Base-by-base conservation (phyloP, 35 echinoderm and acorn worm species). In the Eucidaris tribuloides region DNA sequence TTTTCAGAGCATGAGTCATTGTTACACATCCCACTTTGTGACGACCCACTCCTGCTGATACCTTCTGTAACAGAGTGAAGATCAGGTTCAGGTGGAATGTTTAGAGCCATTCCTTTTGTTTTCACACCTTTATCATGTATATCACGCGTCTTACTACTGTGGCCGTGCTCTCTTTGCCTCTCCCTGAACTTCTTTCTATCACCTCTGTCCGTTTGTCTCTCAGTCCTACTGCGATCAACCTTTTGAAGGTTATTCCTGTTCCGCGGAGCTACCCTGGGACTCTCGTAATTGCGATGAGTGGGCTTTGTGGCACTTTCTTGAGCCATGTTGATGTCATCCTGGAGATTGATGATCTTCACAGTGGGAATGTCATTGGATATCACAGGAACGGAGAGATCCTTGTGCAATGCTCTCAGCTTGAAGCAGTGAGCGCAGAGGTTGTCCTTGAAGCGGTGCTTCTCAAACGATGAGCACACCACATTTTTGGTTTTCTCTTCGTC, bases 391-490 rank as follows among this genome's bases (percentile, higher is more conserved):
- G 34, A 2, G 4, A 37, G 24, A 37, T 83, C 34, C 20, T 3
- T 24, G 41, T 83, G 85, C 40, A 62, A 55, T 3, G 76, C 49
- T 29, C 81, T 79, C 2, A 62, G 60, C 36, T 88, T 88, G 77
- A 88, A 88, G 58, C 85, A 88, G 14, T 79, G 85, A 14, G 45
- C 57, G 39, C 85, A 88, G 58, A 80, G 85, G 7, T 78, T 35
- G 4, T 15, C 45, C 34, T 88, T 88, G 77, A 88, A 88, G 37
- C 85, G 56, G 55, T 88, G 85, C 30, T 78, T 57, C 40, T 80
- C 58, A 81, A 88, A 88, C 23, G 77, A 36, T 30, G 54, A 39
- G 39, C 85, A 88, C 14, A 77, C 82, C 5, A 57, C 45, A 46
- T 70, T 84, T 42, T 39, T 84, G 42, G 82, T 42, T 33, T 84